Conservation (phyloP, 2,888 invertebrate species). For the Eueremaeus valkanovi region DNA sequence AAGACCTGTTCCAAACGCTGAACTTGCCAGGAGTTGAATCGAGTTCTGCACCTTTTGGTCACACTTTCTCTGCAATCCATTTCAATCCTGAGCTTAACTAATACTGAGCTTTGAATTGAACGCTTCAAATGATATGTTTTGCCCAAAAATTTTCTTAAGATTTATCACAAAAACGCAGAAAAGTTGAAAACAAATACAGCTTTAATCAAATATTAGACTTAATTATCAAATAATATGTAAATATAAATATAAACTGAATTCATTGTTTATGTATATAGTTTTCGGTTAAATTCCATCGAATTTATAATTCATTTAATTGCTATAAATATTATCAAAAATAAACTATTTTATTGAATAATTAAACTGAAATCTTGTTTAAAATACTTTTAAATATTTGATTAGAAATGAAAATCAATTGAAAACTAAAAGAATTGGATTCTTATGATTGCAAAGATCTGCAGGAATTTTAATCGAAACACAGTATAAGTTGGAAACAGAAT, state of each 20-base stretch:
- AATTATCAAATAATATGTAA: neutral
- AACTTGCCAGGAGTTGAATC: slow-evolving; percentile 5
- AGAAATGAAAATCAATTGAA: too few species aligned
- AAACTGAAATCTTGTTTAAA: too few species aligned
- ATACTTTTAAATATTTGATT: too few species aligned
- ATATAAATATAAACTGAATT: neutral
- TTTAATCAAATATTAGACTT: slow-evolving; percentile 5
- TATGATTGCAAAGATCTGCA: too few species aligned
- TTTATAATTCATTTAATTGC: too few species aligned
- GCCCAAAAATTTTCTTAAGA: neutral
- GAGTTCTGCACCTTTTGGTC: slow-evolving; percentile 14
- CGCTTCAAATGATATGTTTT: neutral
- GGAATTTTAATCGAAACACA: neutral
- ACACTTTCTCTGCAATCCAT: neutral
- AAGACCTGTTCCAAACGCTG: slow-evolving; percentile 16
- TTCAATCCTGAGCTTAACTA: neutral
- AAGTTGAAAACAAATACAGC: slow-evolving; percentile 4
- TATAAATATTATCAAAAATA: neutral
- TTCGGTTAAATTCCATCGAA: neutral
- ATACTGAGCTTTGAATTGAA: neutral
- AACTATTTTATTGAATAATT: neutral
- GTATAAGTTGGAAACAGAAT: too few species aligned
- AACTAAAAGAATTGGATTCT: neutral
- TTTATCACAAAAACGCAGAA: neutral
- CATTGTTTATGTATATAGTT: neutral